phyloP scores from a whole-genome alignment of 2,888 invertebrate genomes.

The Phengaris alcon region DNA sequence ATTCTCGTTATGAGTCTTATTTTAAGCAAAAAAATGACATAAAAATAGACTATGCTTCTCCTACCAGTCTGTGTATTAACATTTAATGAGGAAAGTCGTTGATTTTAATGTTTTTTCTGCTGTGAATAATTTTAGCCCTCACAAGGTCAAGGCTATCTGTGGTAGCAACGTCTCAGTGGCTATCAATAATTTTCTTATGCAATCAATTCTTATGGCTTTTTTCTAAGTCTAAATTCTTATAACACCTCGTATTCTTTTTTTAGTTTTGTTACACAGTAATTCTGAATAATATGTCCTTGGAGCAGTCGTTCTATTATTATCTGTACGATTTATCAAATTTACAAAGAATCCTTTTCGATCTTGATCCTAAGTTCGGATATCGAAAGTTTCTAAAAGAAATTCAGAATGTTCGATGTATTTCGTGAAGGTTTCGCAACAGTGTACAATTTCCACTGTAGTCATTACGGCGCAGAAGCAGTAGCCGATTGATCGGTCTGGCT shows the following conservation, averaged over 20 bases:
- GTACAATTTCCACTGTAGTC: background rate
- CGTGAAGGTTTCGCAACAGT: slow-evolving; percentile 10
- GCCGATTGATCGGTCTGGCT: slow-evolving; percentile 25
- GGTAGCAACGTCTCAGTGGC: background rate
- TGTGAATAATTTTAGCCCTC: background rate
- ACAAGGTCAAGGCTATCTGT: background rate
- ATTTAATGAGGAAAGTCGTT: background rate
- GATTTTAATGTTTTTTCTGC: background rate
- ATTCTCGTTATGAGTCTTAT: too few relatives aligned
- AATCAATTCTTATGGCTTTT: background rate
- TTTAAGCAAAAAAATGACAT: too few relatives aligned
- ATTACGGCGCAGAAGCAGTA: slow-evolving; percentile 25
- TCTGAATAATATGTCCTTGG: background rate
- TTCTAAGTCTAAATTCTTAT: too few relatives aligned
- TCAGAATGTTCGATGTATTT: background rate
- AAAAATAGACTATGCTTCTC: background rate
- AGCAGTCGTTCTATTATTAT: background rate
- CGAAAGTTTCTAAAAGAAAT: background rate
- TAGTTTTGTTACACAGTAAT: background rate
- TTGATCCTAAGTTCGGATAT: too few relatives aligned
- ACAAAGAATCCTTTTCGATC: too few relatives aligned
- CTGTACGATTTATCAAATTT: too few relatives aligned
- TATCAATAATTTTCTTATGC: background rate
- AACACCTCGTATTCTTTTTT: too few relatives aligned
- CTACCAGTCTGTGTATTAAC: background rate